Conservation (phyloP, 2,888 invertebrate species). For the Petrolisthes cinctipes region DNA sequence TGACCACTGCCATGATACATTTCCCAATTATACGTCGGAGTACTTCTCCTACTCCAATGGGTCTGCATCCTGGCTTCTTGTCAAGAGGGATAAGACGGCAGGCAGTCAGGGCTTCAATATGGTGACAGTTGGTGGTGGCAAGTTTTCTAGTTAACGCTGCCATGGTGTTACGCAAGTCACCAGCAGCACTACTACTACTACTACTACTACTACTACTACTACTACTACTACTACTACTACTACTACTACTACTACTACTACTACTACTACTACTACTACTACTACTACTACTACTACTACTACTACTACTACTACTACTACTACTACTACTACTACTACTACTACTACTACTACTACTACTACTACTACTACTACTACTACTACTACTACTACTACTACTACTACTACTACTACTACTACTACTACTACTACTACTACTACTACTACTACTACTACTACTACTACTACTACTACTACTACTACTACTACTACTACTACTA, state of each 20-base stretch:
- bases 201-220: constrained; percentile 1
- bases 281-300: constrained; percentile 1
- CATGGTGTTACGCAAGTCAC: too few relatives aligned
- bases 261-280: constrained; percentile 1
- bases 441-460: constrained; percentile 2
- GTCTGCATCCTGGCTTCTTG: too few relatives aligned
- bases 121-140: too few relatives aligned
- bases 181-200: not conserved
- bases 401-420: not conserved
- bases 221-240: constrained; percentile 1
- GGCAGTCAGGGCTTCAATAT: too few relatives aligned
- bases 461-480: constrained; percentile 6
- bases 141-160: too few relatives aligned
- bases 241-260: constrained; percentile 1
- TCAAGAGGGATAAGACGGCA: too few relatives aligned
- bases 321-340: constrained; percentile 1
- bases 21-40: too few relatives aligned
- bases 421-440: constrained; percentile 1
- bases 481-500: constrained; percentile 3
- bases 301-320: constrained; percentile 1
- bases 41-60: too few relatives aligned
- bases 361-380: constrained; percentile 1
- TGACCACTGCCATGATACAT: too few relatives aligned
- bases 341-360: constrained; percentile 1
- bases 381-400: constrained; percentile 1